Conservation (phyloP, 1,140 invertebrate species). For the Lutraria rhynchaena region DNA sequence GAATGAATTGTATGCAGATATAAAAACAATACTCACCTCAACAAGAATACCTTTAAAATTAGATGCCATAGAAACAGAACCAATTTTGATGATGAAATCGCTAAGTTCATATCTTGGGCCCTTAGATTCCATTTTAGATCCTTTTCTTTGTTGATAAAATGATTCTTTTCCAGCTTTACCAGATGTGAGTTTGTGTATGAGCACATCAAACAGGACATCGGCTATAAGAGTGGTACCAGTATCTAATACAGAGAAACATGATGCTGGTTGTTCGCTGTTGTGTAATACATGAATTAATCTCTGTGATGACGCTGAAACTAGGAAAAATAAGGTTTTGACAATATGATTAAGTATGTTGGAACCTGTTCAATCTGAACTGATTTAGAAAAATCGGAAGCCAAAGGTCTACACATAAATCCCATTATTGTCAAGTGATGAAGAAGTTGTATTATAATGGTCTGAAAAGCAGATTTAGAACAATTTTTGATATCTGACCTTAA, state of each 20-base stretch:
- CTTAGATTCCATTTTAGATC: slow-evolving; percentile 91
- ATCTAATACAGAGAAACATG: slow-evolving; percentile 96
- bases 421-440: too few relatives aligned
- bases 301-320: slow-evolving; percentile 82
- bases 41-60: slow-evolving; percentile 97
- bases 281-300: slow-evolving; percentile 95
- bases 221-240: slow-evolving; percentile 91
- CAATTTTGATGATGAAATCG: slow-evolving; percentile 97
- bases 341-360: too few relatives aligned
- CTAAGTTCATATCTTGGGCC: slow-evolving; percentile 95
- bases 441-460: too few relatives aligned
- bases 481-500: too few relatives aligned
- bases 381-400: too few relatives aligned
- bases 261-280: slow-evolving; percentile 97
- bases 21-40: slow-evolving; percentile 89
- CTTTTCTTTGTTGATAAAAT: slow-evolving; percentile 93
- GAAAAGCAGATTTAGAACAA: too few relatives aligned
- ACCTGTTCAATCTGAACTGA: too few relatives aligned
- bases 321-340: slow-evolving; percentile 3
- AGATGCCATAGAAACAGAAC: slow-evolving; percentile 92
- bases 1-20: too few relatives aligned
- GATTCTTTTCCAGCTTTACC: slow-evolving; percentile 83
- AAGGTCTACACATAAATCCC: too few relatives aligned
- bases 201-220: slow-evolving; percentile 94
- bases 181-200: slow-evolving; percentile 91